Conservation (phyloP, 2,113 vertebrate genomes). For the Manacus vitellinus region DNA sequence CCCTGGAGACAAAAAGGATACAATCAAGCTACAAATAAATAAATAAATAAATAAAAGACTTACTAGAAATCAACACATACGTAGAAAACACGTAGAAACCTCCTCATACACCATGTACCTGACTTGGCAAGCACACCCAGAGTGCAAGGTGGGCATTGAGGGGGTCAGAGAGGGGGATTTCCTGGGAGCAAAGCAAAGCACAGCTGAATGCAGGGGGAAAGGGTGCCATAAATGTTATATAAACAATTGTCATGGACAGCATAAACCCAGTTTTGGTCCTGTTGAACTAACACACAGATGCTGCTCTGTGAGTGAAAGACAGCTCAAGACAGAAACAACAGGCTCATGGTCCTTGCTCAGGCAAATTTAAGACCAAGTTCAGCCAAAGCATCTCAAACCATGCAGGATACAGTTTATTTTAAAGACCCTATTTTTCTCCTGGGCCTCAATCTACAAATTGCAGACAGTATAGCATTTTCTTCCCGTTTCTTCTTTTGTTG, state of each 20-base stretch:
- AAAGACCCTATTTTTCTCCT: neutral
- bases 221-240: neutral
- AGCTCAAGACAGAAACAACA: neutral
- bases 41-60: neutral
- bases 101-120: neutral
- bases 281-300: neutral
- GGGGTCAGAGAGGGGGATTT: neutral
- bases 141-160: neutral
- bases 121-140: neutral
- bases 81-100: neutral
- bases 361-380: neutral
- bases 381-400: neutral
- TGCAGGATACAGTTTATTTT: neutral
- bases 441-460: neutral
- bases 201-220: neutral
- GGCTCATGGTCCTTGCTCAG: neutral
- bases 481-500: neutral
- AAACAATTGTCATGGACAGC: neutral
- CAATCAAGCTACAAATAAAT: neutral
- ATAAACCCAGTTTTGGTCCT: neutral
- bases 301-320: neutral
- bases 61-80: neutral
- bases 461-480: neutral
- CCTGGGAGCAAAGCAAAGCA: rapidly evolving
- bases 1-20: neutral